Conservation (phyloP, 2,888 invertebrate genomes). For the Athripsodes cinereus region DNA sequence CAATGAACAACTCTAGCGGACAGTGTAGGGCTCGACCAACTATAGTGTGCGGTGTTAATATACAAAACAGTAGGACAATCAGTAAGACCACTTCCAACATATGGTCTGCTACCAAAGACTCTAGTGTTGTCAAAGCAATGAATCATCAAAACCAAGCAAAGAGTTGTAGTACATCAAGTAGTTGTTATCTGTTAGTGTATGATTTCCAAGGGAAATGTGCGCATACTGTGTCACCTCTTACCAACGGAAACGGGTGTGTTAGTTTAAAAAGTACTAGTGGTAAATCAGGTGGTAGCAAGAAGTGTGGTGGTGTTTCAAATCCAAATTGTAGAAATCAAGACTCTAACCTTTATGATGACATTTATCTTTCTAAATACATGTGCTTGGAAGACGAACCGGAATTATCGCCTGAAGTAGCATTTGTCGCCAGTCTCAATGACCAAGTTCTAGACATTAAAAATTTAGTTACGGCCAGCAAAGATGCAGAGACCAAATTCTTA, state of each 20-base stretch:
- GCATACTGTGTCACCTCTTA: conserved; percentile 44
- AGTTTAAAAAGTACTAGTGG: conserved; percentile 39
- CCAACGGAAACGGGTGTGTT: conserved; percentile 43
- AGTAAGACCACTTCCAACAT: conserved; percentile 20
- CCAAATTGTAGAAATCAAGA: conserved; percentile 35
- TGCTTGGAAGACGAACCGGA: conserved; percentile 56
- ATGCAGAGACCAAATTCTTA: conserved; percentile 39
- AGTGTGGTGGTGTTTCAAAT: conserved; percentile 39
- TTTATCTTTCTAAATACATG: conserved; percentile 42
- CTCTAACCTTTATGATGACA: conserved; percentile 44
- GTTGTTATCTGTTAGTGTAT: conserved; percentile 60
- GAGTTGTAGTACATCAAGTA: conserved; percentile 43
- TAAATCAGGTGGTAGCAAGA: conserved; percentile 50
- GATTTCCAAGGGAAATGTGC: conserved; percentile 60
- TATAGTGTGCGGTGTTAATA: conserved; percentile 44
- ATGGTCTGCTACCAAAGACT: conserved; percentile 15
- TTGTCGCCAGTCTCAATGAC: conserved; percentile 46
- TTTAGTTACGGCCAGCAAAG: conserved; percentile 40
- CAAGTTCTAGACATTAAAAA: conserved; percentile 25
- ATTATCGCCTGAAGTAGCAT: conserved; percentile 49
- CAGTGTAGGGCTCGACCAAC: conserved; percentile 38
- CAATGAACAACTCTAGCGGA: not conserved
- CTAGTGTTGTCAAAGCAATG: conserved; percentile 45
- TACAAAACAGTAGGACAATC: conserved; percentile 30
- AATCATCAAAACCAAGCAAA: conserved; percentile 72